Evolutionary conservation across 2,888 invertebrate genomes (phyloP).

Genomic region (Antitype chi): DNA sequence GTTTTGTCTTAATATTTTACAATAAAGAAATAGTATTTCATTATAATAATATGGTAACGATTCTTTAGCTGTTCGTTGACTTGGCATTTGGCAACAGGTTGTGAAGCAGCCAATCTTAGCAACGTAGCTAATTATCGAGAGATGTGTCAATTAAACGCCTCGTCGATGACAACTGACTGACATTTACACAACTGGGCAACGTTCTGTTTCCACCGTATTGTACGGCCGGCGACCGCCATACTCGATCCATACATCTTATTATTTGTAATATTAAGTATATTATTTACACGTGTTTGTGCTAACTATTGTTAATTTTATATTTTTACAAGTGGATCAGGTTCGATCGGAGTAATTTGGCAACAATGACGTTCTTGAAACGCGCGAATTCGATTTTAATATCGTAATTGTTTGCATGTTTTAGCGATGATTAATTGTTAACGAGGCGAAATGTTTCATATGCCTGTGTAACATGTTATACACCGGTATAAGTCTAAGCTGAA

Average conservation of each 20-base stretch:
- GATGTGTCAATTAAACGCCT: conserved; percentile 51
- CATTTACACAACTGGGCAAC: conserved; percentile 78
- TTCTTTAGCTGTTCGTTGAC: background rate
- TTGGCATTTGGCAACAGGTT: background rate
- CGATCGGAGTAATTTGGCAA: conserved; percentile 11
- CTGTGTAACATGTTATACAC: background rate
- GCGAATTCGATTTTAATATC: background rate
- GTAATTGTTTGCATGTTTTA: background rate
- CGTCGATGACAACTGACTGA: conserved; percentile 72
- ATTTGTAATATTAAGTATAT: background rate
- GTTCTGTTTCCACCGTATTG: conserved; percentile 25
- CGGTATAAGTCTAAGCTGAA: background rate
- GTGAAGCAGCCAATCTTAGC: conserved; percentile 15
- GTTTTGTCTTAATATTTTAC: background rate
- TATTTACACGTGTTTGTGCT: conserved; percentile 16
- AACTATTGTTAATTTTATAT: conserved; percentile 30
- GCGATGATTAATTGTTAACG: background rate
- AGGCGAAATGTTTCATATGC: background rate
- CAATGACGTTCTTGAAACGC: conserved; percentile 18
- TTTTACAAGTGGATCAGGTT: conserved; percentile 51
- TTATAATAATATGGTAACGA: background rate
- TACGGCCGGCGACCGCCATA: conserved; percentile 4
- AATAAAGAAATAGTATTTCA: background rate
- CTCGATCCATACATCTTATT: conserved; percentile 16
- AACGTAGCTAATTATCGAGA: conserved; percentile 39